phyloP scores from a whole-genome alignment of 2,888 invertebrate species.

The Harpalus rufipes region DNA sequence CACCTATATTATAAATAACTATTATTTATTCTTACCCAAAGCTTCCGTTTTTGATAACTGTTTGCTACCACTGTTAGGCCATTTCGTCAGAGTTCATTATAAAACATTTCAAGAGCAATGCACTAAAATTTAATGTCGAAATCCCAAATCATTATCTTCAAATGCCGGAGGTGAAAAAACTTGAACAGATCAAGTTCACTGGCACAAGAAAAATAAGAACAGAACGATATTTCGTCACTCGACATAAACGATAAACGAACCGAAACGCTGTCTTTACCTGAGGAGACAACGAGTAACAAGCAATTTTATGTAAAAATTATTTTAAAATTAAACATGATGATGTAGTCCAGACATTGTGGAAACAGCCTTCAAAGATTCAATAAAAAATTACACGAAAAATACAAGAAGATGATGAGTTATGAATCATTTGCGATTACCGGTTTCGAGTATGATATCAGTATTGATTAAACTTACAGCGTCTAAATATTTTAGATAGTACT shows the following conservation, averaged over 20 bases:
- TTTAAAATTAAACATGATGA: constrained; percentile 40
- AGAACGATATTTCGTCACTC: constrained; percentile 44
- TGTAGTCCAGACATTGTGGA: constrained; percentile 17
- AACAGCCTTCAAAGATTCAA: constrained; percentile 6
- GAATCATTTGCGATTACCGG: constrained; percentile 23
- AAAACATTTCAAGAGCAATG: constrained; percentile 2
- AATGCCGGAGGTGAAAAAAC: constrained; percentile 28
- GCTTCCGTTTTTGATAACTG: background rate
- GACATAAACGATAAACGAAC: constrained; percentile 52
- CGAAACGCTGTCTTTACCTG: constrained; percentile 24
- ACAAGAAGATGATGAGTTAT: background rate
- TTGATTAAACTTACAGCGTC: constrained; percentile 1
- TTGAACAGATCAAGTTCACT: constrained; percentile 43
- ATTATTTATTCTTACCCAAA: too few species aligned
- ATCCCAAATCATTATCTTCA: constrained; percentile 18
- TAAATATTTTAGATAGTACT: constrained; percentile 17
- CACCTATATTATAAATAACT: too few species aligned
- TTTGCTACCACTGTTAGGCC: background rate
- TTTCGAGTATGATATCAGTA: constrained; percentile 35
- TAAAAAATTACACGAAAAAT: constrained; percentile 24
- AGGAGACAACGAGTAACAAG: background rate
- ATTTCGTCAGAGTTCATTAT: background rate
- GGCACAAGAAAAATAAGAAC: constrained; percentile 47
- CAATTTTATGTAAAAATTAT: constrained; percentile 28
- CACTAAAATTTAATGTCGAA: constrained; percentile 24